phyloP scores from a whole-genome alignment of 2,888 invertebrate species.

The Isoperla grammatica region DNA sequence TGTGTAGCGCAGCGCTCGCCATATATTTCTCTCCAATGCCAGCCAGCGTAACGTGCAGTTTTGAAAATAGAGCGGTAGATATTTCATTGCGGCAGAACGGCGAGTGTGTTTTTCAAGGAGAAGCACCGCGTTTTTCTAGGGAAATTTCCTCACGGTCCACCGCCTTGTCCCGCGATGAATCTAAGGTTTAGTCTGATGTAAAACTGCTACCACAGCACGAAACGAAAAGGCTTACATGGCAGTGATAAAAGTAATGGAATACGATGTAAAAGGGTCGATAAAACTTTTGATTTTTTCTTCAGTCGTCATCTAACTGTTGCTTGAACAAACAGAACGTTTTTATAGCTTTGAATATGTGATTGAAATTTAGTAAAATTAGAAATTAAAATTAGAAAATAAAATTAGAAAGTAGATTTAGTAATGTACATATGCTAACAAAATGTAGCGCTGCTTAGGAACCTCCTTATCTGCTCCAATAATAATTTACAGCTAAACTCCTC shows the following conservation, averaged over 20 bases:
- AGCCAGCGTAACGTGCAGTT: slow-evolving; percentile 9
- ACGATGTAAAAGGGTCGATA: not conserved
- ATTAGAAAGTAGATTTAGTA: too few relatives aligned
- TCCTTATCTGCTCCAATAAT: too few relatives aligned
- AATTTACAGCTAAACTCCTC: too few relatives aligned
- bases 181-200: slow-evolving; percentile 16
- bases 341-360: too few relatives aligned
- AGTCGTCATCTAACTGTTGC: too few relatives aligned
- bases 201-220: slow-evolving; percentile 13
- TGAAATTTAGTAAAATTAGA: too few relatives aligned
- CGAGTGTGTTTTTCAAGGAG: not conserved
- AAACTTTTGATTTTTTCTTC: too few relatives aligned
- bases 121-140: slow-evolving; percentile 7
- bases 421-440: too few relatives aligned
- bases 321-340: too few relatives aligned
- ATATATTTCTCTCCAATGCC: slow-evolving; percentile 15
- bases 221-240: not conserved
- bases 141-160: slow-evolving; percentile 15
- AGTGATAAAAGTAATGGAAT: not conserved
- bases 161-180: slow-evolving; percentile 15
- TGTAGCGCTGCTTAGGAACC: too few relatives aligned
- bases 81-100: slow-evolving; percentile 15
- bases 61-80: slow-evolving; percentile 9
- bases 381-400: too few relatives aligned
- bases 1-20: not conserved